These are phyloP conservation scores for Asbolus verrucosus DNA, from an alignment of 1,140 invertebrate genomes.

Conservation along the genomic window DNA sequence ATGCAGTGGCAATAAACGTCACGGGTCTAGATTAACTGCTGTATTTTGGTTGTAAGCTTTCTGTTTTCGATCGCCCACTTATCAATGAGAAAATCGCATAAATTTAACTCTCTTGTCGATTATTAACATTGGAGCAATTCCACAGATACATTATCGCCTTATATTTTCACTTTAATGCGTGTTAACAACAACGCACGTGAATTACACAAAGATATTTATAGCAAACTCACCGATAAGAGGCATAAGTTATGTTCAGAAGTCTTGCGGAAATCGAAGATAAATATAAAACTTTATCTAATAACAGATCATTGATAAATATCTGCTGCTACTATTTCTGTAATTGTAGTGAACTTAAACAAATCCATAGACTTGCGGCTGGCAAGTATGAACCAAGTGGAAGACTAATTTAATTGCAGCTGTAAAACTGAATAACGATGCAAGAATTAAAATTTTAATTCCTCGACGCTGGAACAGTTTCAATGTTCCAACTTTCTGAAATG, in stretches of 20 bases:
- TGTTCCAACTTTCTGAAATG: too few relatives aligned
- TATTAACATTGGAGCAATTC: slow-evolving; percentile 12
- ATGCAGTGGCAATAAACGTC: too few relatives aligned
- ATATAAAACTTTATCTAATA: slow-evolving; percentile 19
- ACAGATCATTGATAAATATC: too few relatives aligned
- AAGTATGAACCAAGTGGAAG: too few relatives aligned
- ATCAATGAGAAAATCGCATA: slow-evolving; percentile 1
- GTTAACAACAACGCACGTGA: slow-evolving; percentile 27
- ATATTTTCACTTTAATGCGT: slow-evolving; percentile 25
- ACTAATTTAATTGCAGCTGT: too few relatives aligned
- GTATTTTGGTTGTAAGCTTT: too few relatives aligned
- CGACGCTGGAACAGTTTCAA: too few relatives aligned
- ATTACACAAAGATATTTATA: slow-evolving; percentile 29
- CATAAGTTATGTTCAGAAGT: slow-evolving; percentile 20
- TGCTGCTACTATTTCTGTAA: background rate
- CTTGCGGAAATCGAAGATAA: slow-evolving; percentile 37
- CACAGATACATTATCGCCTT: slow-evolving; percentile 17
- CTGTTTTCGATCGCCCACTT: background rate
- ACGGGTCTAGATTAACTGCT: too few relatives aligned
- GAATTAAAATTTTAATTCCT: too few relatives aligned
- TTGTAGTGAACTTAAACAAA: background rate
- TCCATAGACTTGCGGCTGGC: background rate
- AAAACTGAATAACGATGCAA: too few relatives aligned
- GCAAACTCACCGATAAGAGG: slow-evolving; percentile 21
- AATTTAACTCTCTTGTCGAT: slow-evolving; percentile 3